Evolutionary conservation across 2,113 vertebrate genomes (phyloP).

Genomic region (Cariama cristata): DNA sequence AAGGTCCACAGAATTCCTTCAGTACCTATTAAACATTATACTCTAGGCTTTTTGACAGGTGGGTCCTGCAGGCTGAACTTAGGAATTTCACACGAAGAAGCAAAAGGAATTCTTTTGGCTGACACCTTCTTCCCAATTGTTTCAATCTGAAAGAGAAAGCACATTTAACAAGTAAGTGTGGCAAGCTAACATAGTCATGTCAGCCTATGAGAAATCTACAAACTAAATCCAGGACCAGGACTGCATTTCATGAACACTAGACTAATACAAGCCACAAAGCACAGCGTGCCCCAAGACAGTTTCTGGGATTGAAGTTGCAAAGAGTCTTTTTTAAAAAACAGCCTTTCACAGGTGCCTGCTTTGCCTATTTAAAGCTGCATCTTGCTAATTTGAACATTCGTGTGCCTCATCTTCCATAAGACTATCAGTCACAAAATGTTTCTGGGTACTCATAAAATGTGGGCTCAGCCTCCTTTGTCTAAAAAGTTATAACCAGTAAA

Average conservation of each 20-base stretch:
- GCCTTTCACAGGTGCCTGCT: background rate
- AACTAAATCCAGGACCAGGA: background rate
- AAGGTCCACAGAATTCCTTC: slow-evolving; percentile 30
- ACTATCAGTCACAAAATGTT: background rate
- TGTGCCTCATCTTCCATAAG: background rate
- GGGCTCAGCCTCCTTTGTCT: background rate
- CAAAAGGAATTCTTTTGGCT: slow-evolving; percentile 89
- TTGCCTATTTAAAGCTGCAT: background rate
- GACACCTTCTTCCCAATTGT: slow-evolving; percentile 97
- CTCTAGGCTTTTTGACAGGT: slow-evolving; percentile 89
- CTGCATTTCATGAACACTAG: background rate
- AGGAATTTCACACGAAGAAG: slow-evolving; percentile 82
- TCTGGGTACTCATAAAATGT: background rate
- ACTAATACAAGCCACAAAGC: background rate
- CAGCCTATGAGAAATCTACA: background rate
- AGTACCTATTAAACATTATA: slow-evolving; percentile 69
- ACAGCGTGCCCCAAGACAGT: background rate
- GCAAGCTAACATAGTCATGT: background rate
- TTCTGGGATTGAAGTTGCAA: background rate
- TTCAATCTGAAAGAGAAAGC: slow-evolving; percentile 84
- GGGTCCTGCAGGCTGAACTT: slow-evolving; percentile 85
- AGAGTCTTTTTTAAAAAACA: background rate
- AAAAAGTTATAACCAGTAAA: background rate
- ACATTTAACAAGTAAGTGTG: background rate
- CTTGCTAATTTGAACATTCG: background rate